Evolutionary conservation across 2,888 invertebrate genomes (phyloP).

Genomic region (Xestia sexstrigata): DNA sequence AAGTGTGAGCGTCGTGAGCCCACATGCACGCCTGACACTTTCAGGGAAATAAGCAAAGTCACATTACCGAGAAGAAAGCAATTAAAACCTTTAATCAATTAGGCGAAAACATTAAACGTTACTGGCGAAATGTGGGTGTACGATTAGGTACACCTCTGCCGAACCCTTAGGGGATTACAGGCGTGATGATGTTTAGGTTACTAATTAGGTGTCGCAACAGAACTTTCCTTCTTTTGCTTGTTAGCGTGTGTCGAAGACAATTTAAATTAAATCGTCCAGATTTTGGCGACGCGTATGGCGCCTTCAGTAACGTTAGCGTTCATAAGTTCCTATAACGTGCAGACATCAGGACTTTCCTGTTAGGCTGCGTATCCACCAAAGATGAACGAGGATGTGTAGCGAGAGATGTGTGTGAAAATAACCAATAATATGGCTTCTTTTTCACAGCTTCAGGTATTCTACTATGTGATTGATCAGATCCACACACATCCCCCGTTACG

Average conservation of each 20-base stretch:
- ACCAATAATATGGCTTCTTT: no score
- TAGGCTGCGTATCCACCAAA: no score
- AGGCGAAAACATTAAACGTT: neutral
- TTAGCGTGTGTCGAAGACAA: neutral
- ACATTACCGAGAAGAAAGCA: conserved; percentile 12
- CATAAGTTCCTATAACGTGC: neutral
- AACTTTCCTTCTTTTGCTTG: neutral
- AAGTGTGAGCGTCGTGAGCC: conserved; percentile 44
- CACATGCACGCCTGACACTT: conserved; percentile 37
- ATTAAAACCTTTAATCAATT: conserved; percentile 21
- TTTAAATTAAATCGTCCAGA: neutral
- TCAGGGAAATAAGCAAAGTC: conserved; percentile 5
- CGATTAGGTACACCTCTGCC: no score
- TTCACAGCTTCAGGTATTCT: no score
- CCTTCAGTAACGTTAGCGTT: neutral
- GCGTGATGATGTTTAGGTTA: no score
- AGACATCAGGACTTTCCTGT: neutral
- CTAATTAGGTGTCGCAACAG: neutral
- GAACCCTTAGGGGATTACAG: no score
- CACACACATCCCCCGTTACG: no score
- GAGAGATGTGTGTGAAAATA: no score
- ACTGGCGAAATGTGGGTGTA: no score
- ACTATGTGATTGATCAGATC: no score
- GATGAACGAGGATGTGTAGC: no score
- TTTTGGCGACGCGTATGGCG: neutral